Conservation (phyloP, 1,140 invertebrate species). For the Gryon sp. region DNA sequence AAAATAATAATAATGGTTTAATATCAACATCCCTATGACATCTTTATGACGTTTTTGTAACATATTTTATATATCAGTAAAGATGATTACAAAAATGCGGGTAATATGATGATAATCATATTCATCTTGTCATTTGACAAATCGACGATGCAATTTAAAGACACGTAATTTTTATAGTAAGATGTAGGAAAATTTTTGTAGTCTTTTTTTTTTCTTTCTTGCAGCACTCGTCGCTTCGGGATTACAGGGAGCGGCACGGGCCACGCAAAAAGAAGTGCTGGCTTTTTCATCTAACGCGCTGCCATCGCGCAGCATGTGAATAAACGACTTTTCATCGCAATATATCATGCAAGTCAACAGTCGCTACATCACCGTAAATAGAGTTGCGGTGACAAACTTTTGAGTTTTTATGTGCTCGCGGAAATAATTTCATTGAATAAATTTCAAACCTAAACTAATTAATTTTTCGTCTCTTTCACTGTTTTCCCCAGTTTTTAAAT, state of each 20-base stretch:
- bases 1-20: too few relatives aligned
- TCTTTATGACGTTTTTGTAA: too few relatives aligned
- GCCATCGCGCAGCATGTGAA: slow-evolving; percentile 53
- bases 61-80: too few relatives aligned
- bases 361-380: slow-evolving; percentile 48
- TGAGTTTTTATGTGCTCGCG: slow-evolving; percentile 20
- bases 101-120: background rate
- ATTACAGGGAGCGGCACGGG: slow-evolving; percentile 22
- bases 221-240: slow-evolving; percentile 5
- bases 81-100: too few relatives aligned
- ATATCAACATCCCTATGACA: too few relatives aligned
- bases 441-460: slow-evolving; percentile 38
- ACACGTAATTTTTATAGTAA: slow-evolving; percentile 37
- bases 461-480: slow-evolving; percentile 19
- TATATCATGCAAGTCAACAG: slow-evolving; percentile 56
- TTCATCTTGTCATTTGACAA: slow-evolving; percentile 25
- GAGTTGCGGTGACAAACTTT: slow-evolving; percentile 51
- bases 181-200: slow-evolving; percentile 32
- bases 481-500: too few relatives aligned
- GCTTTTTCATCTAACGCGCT: slow-evolving; percentile 47
- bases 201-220: slow-evolving; percentile 7
- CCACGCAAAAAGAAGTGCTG: slow-evolving; percentile 26
- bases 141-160: too few relatives aligned
- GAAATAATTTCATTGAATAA: slow-evolving; percentile 42
- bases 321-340: slow-evolving; percentile 63